Base-by-base conservation (phyloP, 2,888 invertebrate species). In the Cacoxenus indagator region DNA sequence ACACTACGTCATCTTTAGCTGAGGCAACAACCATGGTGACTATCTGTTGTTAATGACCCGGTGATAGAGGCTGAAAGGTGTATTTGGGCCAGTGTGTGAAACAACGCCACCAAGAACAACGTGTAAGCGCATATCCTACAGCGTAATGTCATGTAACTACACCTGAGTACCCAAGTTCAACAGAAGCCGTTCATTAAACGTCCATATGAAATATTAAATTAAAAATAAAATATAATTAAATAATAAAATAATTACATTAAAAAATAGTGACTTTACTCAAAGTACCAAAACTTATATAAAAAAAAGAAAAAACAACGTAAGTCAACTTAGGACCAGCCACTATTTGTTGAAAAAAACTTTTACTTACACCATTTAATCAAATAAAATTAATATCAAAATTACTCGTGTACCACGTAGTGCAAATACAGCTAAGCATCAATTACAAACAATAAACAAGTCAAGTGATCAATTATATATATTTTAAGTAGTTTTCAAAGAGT, bases 321-420 rank as follows among this genome's bases (percentile, higher is more conserved):
- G 67, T 37, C 67, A 29, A 46, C 64, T 57, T 45, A 71, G 51
- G 55, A 73, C 67, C 59, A 70, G 59, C n/a, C 29, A 26, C 11
- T 59, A 68, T 64, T 69, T 68, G 55, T 64, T 31, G 29, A 54
- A 61, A 43, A 46, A 48, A n/a, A n/a, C n/a, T n/a, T n/a, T n/a
- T n/a, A n/a, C n/a, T n/a, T n/a, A n/a, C n/a, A n/a, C n/a, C n/a
- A n/a, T n/a, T n/a, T n/a, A n/a, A n/a, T n/a, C 14, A 64, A 0
- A 64, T 43, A 48, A 48, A 27, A 29, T 57, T 24, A 43, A 46
- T 37, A 11, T 51, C 24, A 64, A 62, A 43, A 71, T 72, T 54
- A 69, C 70, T 19, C 69, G 69, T 72, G 71, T 67, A 68, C 73
- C 72, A 65, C 68, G 61, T 70, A 68, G 69, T 73, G 68, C 71